These are phyloP conservation scores for Seriola rivoliana DNA, from an alignment of 2,113 vertebrate species.

Conservation along the genomic window DNA sequence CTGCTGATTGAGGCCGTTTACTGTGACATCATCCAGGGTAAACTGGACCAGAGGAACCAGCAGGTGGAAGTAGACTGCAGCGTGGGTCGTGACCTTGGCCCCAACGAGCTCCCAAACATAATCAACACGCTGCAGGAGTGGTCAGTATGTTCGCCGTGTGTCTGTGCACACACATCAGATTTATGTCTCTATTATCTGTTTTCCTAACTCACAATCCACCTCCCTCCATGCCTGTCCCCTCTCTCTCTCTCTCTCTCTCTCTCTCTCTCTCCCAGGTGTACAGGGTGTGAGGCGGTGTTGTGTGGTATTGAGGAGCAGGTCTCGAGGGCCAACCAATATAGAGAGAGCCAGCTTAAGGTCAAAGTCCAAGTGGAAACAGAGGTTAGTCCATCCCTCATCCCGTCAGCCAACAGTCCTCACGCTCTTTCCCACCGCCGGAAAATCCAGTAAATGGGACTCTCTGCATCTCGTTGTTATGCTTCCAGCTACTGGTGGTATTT, in stretches of 20 bases:
- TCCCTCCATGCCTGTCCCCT: not conserved
- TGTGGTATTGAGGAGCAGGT: conserved; percentile 97
- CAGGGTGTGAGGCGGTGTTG: conserved; percentile 94
- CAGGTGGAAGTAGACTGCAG: conserved; percentile 98
- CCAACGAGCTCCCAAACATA: conserved; percentile 95
- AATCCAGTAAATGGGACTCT: conserved; percentile 42
- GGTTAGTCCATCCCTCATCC: conserved; percentile 82
- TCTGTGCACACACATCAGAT: conserved; percentile 21
- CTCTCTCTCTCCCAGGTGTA: conserved; percentile 86
- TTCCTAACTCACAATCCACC: not conserved
- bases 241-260: conserved; percentile 30
- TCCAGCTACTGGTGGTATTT: conserved; percentile 55
- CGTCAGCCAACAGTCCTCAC: not conserved
- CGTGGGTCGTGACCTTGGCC: conserved; percentile 95
- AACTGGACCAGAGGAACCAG: conserved; percentile 98
- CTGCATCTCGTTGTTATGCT: conserved; percentile 20
- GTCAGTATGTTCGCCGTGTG: conserved; percentile 80
- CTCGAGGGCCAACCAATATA: conserved; percentile 94
- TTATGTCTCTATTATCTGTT: conserved; percentile 39
- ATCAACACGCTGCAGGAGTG: conserved; percentile 96
- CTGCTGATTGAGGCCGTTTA: conserved; percentile 98
- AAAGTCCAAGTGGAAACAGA: conserved; percentile 98
- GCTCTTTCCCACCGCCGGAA: not conserved
- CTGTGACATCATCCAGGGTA: conserved; percentile 99
- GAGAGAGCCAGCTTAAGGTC: conserved; percentile 94